Evolutionary conservation across 2,113 vertebrate genomes (phyloP).

Genomic region (Gopherus evgoodei): DNA sequence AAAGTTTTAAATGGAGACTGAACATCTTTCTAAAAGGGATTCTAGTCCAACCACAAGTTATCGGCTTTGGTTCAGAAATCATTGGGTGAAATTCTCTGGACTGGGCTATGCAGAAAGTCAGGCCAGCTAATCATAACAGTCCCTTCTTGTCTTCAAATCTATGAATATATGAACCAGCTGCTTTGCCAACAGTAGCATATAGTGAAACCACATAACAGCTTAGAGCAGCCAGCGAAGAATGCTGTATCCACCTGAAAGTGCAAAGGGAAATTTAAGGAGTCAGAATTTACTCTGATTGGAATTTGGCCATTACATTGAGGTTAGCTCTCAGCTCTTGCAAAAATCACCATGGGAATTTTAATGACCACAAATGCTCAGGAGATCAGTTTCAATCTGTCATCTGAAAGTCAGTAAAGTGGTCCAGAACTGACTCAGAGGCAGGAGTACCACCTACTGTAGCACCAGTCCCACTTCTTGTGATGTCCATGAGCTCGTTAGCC

Average conservation of each 20-base stretch:
- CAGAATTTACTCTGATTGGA: not conserved
- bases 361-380: not conserved
- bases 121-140: not conserved
- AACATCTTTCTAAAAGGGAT: not conserved
- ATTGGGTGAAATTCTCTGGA: not conserved
- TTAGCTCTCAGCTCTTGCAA: not conserved
- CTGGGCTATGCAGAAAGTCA: not conserved
- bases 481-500: not conserved
- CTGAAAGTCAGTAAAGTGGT: too few relatives aligned
- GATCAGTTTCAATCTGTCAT: not conserved
- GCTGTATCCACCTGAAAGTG: not conserved
- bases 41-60: not conserved
- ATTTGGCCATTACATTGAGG: not conserved
- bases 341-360: not conserved
- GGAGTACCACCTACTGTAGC: not conserved
- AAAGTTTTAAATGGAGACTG: not conserved
- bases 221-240: not conserved
- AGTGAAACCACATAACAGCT: not conserved
- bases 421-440: not conserved
- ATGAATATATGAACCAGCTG: not conserved
- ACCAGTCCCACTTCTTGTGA: not conserved
- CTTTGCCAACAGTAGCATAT: not conserved
- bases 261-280: not conserved
- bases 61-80: not conserved
- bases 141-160: not conserved